These are phyloP conservation scores for Potamilus streckersoni DNA, from an alignment of 1,140 invertebrate species.

Conservation along the genomic window DNA sequence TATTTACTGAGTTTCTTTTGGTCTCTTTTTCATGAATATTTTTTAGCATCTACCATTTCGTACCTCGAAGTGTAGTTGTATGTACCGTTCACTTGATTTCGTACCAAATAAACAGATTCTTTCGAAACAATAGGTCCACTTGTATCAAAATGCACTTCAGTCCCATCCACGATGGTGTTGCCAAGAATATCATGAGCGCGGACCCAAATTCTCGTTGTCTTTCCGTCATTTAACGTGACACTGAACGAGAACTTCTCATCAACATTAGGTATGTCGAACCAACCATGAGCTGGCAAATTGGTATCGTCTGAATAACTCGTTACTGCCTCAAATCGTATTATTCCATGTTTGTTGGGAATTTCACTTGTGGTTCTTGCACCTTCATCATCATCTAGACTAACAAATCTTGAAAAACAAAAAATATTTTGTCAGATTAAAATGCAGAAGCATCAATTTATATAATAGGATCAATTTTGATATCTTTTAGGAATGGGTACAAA, in stretches of 20 bases:
- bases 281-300: no score
- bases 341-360: conserved; percentile 19
- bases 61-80: conserved; percentile 21
- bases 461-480: no score
- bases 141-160: conserved; percentile 23
- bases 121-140: conserved; percentile 1
- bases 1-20: no score
- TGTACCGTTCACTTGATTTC: conserved; percentile 8
- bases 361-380: conserved; percentile 2
- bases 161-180: conserved; percentile 9
- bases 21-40: no score
- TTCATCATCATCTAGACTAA: conserved; percentile 4
- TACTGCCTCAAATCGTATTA: conserved; percentile 16
- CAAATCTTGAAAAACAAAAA: not conserved
- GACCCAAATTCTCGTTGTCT: conserved; percentile 15
- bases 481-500: no score
- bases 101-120: not conserved
- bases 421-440: no score
- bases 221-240: conserved; percentile 4
- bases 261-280: no score
- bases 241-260: conserved; percentile 2
- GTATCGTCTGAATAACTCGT: conserved; percentile 9
- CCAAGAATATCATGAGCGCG: conserved; percentile 18
- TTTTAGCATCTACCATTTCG: no score
- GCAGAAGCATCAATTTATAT: no score